Percentiles rank a stretch among this genome's conserved stretches.
phyloP scores from a whole-genome alignment of 2,797 vertebrate genomes.

The Zenarchopterus dispar region DNA sequence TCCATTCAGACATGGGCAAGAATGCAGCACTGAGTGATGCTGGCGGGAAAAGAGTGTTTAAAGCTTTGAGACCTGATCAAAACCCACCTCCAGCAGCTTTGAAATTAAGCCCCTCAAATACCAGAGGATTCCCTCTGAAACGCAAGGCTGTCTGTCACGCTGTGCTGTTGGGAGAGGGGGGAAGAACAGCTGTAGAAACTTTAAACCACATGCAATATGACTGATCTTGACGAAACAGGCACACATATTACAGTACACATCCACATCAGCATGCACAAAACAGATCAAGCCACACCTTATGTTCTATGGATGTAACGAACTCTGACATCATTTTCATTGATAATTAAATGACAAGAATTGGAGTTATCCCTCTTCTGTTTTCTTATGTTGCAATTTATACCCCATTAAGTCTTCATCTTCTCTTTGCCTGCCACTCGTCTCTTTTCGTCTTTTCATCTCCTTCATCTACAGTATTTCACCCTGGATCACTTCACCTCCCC shows the following conservation, averaged over 20 bases:
- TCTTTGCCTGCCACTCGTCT: conserved; percentile 20
- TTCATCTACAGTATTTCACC: conserved; percentile 29
- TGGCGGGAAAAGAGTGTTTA: conserved; percentile 61
- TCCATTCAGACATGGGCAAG: conserved; percentile 56
- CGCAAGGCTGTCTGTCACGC: conserved; percentile 58
- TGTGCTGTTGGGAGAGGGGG: conserved; percentile 17
- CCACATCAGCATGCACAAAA: too few relatives aligned
- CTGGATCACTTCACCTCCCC: conserved; percentile 32
- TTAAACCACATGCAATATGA: conserved; percentile 36
- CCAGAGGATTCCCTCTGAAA: conserved; percentile 67
- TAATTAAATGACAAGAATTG: conserved; percentile 49
- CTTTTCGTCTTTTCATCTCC: conserved; percentile 1
- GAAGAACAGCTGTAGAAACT: conserved; percentile 56
- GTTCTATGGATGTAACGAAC: conserved; percentile 18
- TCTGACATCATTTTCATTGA: conserved; percentile 42
- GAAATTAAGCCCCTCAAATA: conserved; percentile 70
- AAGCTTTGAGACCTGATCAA: conserved; percentile 61
- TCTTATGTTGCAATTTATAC: conserved; percentile 61
- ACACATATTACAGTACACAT: conserved; percentile 6
- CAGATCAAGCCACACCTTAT: too few relatives aligned
- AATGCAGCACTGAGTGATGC: conserved; percentile 52
- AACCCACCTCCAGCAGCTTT: conserved; percentile 70
- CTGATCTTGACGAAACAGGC: conserved; percentile 25
- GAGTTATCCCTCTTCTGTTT: conserved; percentile 26
- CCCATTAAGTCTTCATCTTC: conserved; percentile 60